Conservation (phyloP, 2,113 vertebrate species). For the Tautogolabrus adspersus region DNA sequence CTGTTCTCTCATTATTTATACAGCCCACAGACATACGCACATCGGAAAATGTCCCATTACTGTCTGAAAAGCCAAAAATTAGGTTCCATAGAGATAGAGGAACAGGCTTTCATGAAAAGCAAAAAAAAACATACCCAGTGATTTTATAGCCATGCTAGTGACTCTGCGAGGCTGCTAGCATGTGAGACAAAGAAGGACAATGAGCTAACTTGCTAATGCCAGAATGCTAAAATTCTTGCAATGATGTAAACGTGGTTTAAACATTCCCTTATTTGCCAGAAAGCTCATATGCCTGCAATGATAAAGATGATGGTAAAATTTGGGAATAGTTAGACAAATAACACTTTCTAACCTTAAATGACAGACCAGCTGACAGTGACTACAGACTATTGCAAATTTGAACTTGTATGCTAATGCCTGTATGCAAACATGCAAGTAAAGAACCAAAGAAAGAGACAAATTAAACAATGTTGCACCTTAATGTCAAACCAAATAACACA, state of each 20-base stretch:
- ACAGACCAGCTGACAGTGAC: too few species aligned
- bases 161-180: neutral
- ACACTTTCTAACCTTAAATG: too few species aligned
- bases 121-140: neutral
- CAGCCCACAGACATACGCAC: slow-evolving; percentile 9
- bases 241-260: too few species aligned
- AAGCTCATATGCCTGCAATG: neutral
- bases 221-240: neutral
- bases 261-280: neutral
- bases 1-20: neutral
- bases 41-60: slow-evolving; percentile 12
- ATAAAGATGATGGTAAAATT: neutral
- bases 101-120: neutral
- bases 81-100: neutral
- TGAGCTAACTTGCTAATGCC: neutral
- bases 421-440: too few species aligned
- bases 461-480: too few species aligned
- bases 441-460: too few species aligned
- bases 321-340: neutral
- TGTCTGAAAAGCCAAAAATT: neutral
- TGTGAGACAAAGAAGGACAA: neutral
- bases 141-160: neutral
- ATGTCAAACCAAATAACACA: too few species aligned
- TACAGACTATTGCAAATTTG: too few species aligned
- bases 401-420: neutral